Conservation (phyloP, 2,888 invertebrate species). For the Lobophora halterata region DNA sequence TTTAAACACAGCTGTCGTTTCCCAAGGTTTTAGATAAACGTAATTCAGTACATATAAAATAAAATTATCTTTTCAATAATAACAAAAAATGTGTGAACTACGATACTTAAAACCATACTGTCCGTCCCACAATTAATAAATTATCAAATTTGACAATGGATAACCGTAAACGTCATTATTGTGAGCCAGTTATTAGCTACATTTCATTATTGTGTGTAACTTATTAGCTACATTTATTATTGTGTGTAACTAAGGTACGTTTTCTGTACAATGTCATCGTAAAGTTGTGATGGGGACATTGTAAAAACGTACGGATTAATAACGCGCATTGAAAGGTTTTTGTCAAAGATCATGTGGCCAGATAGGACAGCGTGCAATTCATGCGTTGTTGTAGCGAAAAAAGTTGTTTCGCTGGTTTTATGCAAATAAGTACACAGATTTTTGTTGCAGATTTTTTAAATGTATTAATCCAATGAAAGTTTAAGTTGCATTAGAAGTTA, state of each 20-base stretch:
- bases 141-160: conserved; percentile 20
- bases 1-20: too few species aligned
- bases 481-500: too few species aligned
- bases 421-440: too few species aligned
- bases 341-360: conserved; percentile 36
- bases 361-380: conserved; percentile 9
- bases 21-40: neutral
- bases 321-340: conserved; percentile 46
- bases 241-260: conserved; percentile 31
- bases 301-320: conserved; percentile 53
- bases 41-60: too few species aligned
- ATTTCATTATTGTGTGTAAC: too few species aligned
- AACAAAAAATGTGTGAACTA: conserved; percentile 14
- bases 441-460: too few species aligned
- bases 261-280: conserved; percentile 41
- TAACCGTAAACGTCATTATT: conserved; percentile 29
- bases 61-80: too few species aligned
- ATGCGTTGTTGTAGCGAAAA: too few species aligned
- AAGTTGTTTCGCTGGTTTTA: too few species aligned
- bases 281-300: conserved; percentile 44
- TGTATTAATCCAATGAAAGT: too few species aligned
- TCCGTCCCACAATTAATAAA: conserved; percentile 20
- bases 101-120: conserved; percentile 6
- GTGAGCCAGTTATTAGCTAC: too few species aligned
- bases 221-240: too few species aligned